Percentiles rank a stretch among this genome's conserved stretches.
Conservation (phyloP, 2,797 vertebrate genomes). For the Diglossa cyanea region DNA sequence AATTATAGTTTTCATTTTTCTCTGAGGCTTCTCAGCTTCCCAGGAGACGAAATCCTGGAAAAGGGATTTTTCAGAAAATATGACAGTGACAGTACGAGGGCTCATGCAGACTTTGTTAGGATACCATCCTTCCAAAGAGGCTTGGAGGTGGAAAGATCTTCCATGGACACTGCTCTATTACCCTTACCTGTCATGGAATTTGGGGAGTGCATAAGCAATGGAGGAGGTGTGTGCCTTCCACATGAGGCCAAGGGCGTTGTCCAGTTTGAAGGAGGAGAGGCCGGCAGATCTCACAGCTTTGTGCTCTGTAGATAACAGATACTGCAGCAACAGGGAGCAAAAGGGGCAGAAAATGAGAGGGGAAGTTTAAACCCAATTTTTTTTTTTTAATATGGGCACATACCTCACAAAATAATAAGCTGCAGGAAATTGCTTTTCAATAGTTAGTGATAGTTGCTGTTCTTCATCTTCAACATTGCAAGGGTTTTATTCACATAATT, state of each 20-base stretch:
- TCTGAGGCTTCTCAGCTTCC: too few species aligned
- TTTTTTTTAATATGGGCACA: neutral
- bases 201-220: neutral
- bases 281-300: neutral
- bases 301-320: conserved; percentile 58
- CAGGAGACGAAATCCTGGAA: too few species aligned
- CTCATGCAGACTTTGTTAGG: neutral
- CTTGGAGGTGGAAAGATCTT: neutral
- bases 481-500: neutral
- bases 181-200: conserved; percentile 69
- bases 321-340: conserved; percentile 62
- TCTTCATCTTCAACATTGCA: neutral
- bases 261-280: conserved; percentile 60
- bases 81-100: neutral
- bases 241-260: conserved; percentile 73
- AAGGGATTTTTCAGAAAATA: too few species aligned
- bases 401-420: neutral
- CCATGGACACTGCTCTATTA: fast-evolving
- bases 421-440: neutral
- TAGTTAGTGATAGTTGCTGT: neutral
- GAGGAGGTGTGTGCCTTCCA: conserved; percentile 79
- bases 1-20: too few species aligned
- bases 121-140: neutral
- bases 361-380: neutral
- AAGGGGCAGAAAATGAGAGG: neutral